Evolutionary conservation across 2,888 invertebrate species (phyloP).

Genomic region (Phytoseiulus persimilis): DNA sequence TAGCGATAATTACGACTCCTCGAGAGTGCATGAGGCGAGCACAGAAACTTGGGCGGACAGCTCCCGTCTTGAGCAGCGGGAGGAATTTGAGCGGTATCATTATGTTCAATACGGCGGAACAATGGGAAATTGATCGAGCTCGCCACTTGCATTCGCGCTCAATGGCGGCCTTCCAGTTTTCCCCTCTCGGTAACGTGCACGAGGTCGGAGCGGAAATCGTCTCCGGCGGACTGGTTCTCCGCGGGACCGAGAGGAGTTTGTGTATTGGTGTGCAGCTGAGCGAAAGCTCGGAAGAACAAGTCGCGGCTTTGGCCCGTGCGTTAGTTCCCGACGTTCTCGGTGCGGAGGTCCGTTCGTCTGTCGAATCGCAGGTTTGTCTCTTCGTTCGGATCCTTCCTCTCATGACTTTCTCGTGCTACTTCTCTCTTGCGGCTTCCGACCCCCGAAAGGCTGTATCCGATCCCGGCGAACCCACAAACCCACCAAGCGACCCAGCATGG

Average conservation of each 20-base stretch:
- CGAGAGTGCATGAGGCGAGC: neutral
- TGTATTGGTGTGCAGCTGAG: neutral
- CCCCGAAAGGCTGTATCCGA: neutral
- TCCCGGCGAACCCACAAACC: neutral
- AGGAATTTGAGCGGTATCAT: neutral
- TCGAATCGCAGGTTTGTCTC: neutral
- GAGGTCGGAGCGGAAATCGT: neutral
- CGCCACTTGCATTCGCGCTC: neutral
- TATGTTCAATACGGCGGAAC: neutral
- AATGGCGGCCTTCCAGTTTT: neutral
- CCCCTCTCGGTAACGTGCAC: neutral
- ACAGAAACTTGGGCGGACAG: neutral
- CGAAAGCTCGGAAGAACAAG: neutral
- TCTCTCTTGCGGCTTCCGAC: neutral
- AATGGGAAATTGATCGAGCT: neutral
- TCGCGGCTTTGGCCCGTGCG: neutral
- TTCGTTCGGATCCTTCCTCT: neutral
- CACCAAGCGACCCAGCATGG: neutral
- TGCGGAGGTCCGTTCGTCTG: neutral
- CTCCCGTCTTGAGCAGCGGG: neutral
- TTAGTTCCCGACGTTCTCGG: neutral
- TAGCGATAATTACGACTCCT: neutral
- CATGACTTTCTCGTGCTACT: neutral
- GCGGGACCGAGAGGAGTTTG: neutral
- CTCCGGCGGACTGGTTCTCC: neutral